A percentile compares a stretch with the other conserved stretches of the same genome.
Conservation (phyloP, 2,888 invertebrate species). For the Hedya salicella region DNA sequence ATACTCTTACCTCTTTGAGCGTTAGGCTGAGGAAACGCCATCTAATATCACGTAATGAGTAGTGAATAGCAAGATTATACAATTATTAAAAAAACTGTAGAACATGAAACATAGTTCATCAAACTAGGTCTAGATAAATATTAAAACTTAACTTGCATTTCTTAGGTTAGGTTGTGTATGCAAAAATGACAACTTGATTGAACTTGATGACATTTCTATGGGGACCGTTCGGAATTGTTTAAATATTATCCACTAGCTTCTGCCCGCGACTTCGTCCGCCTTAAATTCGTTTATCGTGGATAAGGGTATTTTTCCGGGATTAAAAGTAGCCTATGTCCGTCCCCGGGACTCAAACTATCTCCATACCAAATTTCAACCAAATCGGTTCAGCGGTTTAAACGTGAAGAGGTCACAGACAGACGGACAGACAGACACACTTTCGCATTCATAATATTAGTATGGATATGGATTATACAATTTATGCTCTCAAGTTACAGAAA, state of each 20-base stretch:
- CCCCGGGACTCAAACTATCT: too few relatives aligned
- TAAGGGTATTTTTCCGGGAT: too few relatives aligned
- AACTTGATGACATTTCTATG: not conserved
- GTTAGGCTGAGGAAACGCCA: slow-evolving; percentile 93
- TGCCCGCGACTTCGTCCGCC: too few relatives aligned
- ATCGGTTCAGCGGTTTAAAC: too few relatives aligned
- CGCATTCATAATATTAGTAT: too few relatives aligned
- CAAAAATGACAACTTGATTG: not conserved
- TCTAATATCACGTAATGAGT: slow-evolving; percentile 69
- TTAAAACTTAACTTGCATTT: slow-evolving; percentile 1
- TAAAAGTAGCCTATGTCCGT: too few relatives aligned
- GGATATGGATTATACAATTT: too few relatives aligned
- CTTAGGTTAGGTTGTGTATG: slow-evolving; percentile 1
- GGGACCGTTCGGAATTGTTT: not conserved
- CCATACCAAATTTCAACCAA: too few relatives aligned
- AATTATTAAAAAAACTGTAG: slow-evolving; percentile 2
- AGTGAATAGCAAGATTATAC: slow-evolving; percentile 9
- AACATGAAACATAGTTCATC: slow-evolving; percentile 20
- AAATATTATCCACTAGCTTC: not conserved
- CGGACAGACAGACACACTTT: too few relatives aligned
- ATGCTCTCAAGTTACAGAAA: too few relatives aligned
- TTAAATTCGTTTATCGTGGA: too few relatives aligned
- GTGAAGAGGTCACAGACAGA: too few relatives aligned
- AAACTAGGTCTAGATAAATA: slow-evolving; percentile 2
- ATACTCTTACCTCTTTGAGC: slow-evolving; percentile 93